A percentile compares a stretch with the other conserved stretches of the same genome.
phyloP scores from a whole-genome alignment of 1,140 invertebrate genomes.

The Nasonia vitripennis region DNA sequence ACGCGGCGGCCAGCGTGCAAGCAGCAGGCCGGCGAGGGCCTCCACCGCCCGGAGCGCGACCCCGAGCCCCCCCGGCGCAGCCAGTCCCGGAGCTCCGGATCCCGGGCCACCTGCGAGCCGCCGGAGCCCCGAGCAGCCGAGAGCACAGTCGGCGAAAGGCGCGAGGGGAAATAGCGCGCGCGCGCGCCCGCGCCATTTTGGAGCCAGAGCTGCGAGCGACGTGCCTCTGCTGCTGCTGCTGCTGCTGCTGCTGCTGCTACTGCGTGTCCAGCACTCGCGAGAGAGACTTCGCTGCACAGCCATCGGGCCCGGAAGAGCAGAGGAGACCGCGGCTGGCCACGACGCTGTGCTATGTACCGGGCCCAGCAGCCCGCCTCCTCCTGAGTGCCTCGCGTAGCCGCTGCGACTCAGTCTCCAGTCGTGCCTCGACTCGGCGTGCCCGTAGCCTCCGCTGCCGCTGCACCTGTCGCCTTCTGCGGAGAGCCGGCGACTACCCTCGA shows the following conservation, averaged over 20 bases:
- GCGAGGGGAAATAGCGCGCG: conserved; percentile 21
- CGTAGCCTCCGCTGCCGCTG: conserved; percentile 71
- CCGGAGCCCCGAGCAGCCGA: neutral
- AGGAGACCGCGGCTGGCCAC: conserved; percentile 18
- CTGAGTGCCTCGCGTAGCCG: neutral
- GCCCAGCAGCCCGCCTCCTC: neutral
- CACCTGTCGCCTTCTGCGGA: conserved; percentile 76
- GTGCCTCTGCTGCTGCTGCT: neutral
- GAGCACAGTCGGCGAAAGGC: neutral
- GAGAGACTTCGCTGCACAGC: neutral
- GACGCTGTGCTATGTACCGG: neutral
- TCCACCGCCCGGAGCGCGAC: neutral
- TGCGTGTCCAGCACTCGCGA: neutral
- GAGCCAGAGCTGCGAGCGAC: neutral
- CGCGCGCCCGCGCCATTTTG: conserved; percentile 42
- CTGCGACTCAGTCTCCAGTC: neutral
- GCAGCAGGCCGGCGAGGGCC: neutral
- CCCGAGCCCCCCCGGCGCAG: neutral
- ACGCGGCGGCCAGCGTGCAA: neutral
- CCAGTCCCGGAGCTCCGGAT: neutral
- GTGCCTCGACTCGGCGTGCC: conserved; percentile 24
- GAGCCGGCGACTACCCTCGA: conserved; percentile 64
- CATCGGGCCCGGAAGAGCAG: neutral
- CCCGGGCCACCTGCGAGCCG: neutral
- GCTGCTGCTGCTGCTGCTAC: neutral